Evolutionary conservation across 1,140 invertebrate species (phyloP).

Genomic region (Brachionus asplanchnoidis): DNA sequence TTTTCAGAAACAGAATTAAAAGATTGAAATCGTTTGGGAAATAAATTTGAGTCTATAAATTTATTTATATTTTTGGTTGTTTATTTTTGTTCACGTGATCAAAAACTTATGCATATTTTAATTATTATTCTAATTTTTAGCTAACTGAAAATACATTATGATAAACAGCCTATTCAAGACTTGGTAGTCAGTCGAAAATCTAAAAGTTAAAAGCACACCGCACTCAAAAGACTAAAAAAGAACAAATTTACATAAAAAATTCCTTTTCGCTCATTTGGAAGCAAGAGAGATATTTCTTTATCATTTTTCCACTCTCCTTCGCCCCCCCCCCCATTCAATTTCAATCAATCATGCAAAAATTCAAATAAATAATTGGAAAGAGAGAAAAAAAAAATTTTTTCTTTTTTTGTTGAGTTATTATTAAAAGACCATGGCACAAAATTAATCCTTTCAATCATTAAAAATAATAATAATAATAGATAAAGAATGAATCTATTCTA

Average conservation of each 20-base stretch:
- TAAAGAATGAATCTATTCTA: not conserved
- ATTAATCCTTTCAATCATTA: not conserved
- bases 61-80: too few relatives aligned
- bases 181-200: not conserved
- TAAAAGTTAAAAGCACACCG: not conserved
- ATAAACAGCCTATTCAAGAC: not conserved
- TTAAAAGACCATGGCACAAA: slow-evolving; percentile 23
- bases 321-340: not conserved
- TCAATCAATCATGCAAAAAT: slow-evolving; percentile 5
- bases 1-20: too few relatives aligned
- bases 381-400: not conserved
- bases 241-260: not conserved
- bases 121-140: not conserved
- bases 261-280: not conserved
- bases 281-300: not conserved
- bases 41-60: too few relatives aligned
- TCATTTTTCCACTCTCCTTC: too few relatives aligned
- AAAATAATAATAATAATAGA: not conserved
- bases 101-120: not conserved
- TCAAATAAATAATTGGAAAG: not conserved
- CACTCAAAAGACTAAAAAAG: not conserved
- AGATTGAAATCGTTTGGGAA: too few relatives aligned
- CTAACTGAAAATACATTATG: not conserved
- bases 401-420: not conserved
- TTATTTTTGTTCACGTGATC: not conserved